Evolutionary conservation across 2,797 vertebrate genomes (phyloP).

Genomic region (Rhabdomys pumilio): DNA sequence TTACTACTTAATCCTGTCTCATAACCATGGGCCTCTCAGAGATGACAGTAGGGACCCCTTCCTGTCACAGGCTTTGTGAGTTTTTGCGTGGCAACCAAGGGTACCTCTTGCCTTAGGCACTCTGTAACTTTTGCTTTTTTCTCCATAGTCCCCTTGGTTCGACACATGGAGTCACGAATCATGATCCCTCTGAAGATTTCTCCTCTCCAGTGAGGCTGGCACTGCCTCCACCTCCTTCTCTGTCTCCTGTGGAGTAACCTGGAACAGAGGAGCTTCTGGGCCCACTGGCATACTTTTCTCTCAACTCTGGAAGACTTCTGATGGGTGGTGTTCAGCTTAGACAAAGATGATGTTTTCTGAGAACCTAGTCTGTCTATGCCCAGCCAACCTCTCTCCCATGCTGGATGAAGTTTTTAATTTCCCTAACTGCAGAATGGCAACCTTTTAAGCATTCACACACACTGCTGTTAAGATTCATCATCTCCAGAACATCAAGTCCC

Average conservation of each 20-base stretch:
- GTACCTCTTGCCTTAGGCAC: neutral
- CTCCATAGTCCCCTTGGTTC: conserved; percentile 94
- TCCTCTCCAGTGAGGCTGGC: conserved; percentile 92
- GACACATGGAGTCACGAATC: conserved; percentile 96
- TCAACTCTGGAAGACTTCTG: conserved; percentile 39
- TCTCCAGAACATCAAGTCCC: conserved; percentile 17
- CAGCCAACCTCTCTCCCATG: neutral
- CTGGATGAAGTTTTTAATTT: conserved; percentile 63
- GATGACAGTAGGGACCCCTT: neutral
- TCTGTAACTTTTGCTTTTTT: conserved; percentile 63
- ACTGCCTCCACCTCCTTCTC: neutral
- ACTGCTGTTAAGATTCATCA: neutral
- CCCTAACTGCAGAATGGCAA: conserved; percentile 52
- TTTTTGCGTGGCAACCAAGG: neutral
- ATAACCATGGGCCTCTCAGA: neutral
- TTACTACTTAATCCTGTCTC: neutral
- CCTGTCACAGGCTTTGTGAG: neutral
- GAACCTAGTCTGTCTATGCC: neutral
- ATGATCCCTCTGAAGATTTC: conserved; percentile 97
- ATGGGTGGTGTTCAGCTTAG: conserved; percentile 43
- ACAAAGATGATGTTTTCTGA: conserved; percentile 40
- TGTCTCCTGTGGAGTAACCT: conserved; percentile 28
- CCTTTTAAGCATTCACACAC: conserved; percentile 49
- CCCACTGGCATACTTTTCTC: conserved; percentile 52
- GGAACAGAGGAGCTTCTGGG: neutral